Conservation (phyloP, 1,140 invertebrate species). For the Aphelenchoides besseyi region DNA sequence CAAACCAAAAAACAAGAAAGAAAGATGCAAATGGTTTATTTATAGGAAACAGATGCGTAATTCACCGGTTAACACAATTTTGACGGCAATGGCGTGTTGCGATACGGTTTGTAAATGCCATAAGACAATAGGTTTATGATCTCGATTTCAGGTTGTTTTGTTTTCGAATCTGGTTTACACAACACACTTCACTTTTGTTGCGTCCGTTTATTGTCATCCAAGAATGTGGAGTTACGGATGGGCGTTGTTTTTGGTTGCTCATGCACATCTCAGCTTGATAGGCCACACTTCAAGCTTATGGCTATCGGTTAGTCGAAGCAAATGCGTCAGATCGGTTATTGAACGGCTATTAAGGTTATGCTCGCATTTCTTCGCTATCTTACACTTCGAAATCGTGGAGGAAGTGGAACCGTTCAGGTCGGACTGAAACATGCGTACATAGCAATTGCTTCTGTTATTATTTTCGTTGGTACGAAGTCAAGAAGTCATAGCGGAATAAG, state of each 20-base stretch:
- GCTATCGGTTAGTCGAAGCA: conserved; percentile 51
- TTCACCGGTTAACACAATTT: conserved; percentile 59
- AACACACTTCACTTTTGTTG: conserved; percentile 61
- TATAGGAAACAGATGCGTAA: conserved; percentile 59
- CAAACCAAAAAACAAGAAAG: conserved; percentile 1
- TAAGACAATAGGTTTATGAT: no score
- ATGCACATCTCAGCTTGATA: conserved; percentile 58
- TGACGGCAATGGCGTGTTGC: conserved; percentile 61
- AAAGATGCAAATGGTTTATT: conserved; percentile 14
- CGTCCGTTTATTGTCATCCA: conserved; percentile 55
- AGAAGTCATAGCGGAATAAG: no score
- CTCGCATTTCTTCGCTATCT: conserved; percentile 59
- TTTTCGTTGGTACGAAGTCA: conserved; percentile 38
- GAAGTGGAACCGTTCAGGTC: conserved; percentile 51
- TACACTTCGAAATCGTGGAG: conserved; percentile 52
- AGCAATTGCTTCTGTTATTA: conserved; percentile 53
- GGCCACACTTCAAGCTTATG: conserved; percentile 58
- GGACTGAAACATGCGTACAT: conserved; percentile 52
- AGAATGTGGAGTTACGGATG: conserved; percentile 54
- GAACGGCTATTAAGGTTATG: conserved; percentile 36
- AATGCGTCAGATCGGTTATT: conserved; percentile 4
- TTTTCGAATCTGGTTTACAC: conserved; percentile 61
- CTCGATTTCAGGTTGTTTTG: no score
- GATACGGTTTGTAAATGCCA: conserved; percentile 49
- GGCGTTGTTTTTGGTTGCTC: conserved; percentile 60